phyloP scores from a whole-genome alignment of 2,797 vertebrate genomes.

The Pipistrellus kuhlii region DNA sequence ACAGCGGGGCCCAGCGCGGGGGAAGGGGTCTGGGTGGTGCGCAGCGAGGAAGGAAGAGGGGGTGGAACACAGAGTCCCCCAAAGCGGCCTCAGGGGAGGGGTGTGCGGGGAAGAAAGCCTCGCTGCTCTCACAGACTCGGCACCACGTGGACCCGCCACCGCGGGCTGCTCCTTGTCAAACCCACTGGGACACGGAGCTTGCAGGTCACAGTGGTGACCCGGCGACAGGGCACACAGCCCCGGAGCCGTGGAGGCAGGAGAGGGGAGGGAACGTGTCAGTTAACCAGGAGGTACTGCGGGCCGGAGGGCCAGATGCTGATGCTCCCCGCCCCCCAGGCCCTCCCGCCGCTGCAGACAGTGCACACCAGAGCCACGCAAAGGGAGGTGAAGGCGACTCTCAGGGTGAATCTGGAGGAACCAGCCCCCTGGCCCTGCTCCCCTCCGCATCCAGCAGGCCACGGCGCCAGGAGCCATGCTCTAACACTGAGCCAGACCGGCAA shows the following conservation, averaged over 20 bases:
- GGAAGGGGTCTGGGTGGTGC: not conserved
- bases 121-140: not conserved
- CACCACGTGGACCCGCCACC: not conserved
- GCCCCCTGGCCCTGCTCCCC: accelerated
- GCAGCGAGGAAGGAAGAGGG: not conserved
- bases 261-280: not conserved
- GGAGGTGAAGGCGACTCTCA: not conserved
- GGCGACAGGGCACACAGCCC: not conserved
- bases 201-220: too few species aligned
- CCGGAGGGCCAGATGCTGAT: not conserved
- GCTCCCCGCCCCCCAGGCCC: not conserved
- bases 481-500: too few species aligned
- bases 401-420: not conserved
- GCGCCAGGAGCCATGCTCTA: not conserved
- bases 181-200: not conserved
- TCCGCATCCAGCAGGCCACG: not conserved
- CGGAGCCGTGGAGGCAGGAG: not conserved
- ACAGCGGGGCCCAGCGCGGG: not conserved
- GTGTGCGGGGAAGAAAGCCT: not conserved
- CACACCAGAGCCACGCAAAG: not conserved
- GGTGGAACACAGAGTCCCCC: not conserved
- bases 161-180: not conserved
- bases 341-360: not conserved
- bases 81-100: not conserved
- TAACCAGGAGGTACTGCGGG: not conserved